Percentiles rank a stretch among this genome's conserved stretches.
Conservation (phyloP, 2,113 vertebrate species). For the Gavia stellata region DNA sequence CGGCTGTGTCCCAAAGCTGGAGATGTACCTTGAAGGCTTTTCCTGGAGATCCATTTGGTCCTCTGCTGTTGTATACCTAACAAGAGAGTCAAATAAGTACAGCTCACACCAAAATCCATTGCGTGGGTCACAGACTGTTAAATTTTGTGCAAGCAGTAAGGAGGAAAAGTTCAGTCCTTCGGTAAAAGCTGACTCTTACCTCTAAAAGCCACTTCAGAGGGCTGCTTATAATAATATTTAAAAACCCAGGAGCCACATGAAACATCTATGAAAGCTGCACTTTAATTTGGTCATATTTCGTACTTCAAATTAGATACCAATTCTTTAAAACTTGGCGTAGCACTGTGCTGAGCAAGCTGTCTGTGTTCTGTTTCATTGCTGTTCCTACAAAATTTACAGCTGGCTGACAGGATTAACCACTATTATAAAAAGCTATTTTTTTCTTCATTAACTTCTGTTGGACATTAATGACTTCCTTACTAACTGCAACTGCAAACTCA, state of each 20-base stretch:
- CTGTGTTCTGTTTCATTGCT: background rate
- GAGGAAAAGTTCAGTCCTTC: background rate
- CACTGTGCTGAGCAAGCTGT: background rate
- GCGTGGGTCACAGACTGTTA: fast-evolving
- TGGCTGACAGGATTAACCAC: background rate
- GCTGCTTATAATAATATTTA: background rate
- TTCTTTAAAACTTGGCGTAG: background rate
- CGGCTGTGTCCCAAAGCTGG: conserved; percentile 96
- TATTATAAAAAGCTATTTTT: background rate
- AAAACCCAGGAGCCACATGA: background rate
- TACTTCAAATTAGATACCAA: background rate
- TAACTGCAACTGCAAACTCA: background rate
- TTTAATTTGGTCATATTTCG: background rate
- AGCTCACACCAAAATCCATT: background rate
- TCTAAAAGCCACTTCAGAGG: background rate
- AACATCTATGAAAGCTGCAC: background rate
- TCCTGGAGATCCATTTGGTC: conserved; percentile 82
- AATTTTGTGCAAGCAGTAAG: too few species aligned
- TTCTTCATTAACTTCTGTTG: background rate
- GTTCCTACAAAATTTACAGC: background rate
- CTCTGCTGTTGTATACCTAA: conserved; percentile 85
- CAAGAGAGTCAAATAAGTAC: background rate
- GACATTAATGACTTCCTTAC: background rate
- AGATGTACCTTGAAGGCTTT: conserved; percentile 93
- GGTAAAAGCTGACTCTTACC: background rate